Percentiles rank a stretch among this genome's conserved stretches.
Evolutionary conservation across 1,140 invertebrate species (phyloP).

Genomic region (Drosophila tani): DNA sequence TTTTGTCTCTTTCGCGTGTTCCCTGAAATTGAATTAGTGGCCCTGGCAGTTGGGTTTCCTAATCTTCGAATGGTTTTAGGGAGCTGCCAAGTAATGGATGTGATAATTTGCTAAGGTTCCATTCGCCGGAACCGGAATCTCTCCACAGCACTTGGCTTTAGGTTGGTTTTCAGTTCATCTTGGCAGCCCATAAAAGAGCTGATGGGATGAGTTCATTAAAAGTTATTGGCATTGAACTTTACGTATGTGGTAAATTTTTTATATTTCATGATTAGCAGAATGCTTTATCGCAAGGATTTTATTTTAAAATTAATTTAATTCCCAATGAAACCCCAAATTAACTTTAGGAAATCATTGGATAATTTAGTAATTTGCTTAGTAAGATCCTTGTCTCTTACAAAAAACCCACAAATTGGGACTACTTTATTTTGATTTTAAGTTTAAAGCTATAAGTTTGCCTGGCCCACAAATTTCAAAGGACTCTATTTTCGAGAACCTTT

Average conservation of each 20-base stretch:
- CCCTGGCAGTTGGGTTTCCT: slow-evolving; percentile 64
- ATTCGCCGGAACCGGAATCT: slow-evolving; percentile 5
- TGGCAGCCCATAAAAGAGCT: slow-evolving; percentile 3
- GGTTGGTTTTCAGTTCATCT: slow-evolving; percentile 20
- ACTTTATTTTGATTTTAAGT: too few species aligned
- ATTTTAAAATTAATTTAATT: neutral
- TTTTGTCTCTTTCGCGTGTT: slow-evolving; percentile 56
- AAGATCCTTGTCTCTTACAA: too few species aligned
- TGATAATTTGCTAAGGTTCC: slow-evolving; percentile 65
- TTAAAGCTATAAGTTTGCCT: too few species aligned
- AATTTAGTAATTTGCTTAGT: too few species aligned
- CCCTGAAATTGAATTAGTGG: slow-evolving; percentile 78
- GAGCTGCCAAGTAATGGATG: slow-evolving; percentile 65
- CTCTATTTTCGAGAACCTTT: neutral
- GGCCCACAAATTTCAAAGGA: too few species aligned
- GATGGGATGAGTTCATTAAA: slow-evolving; percentile 13
- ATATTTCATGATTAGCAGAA: neutral
- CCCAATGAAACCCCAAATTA: too few species aligned
- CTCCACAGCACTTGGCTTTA: slow-evolving; percentile 6
- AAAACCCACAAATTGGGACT: too few species aligned
- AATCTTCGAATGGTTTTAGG: slow-evolving; percentile 59
- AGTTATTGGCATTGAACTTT: neutral
- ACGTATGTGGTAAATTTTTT: neutral
- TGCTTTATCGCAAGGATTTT: neutral
- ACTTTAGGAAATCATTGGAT: too few species aligned